Percentiles rank a stretch among this genome's conserved stretches.
These are phyloP conservation scores for Speoplatyrhinus poulsoni DNA, from an alignment of 2,113 vertebrate species.

Conservation along the genomic window DNA sequence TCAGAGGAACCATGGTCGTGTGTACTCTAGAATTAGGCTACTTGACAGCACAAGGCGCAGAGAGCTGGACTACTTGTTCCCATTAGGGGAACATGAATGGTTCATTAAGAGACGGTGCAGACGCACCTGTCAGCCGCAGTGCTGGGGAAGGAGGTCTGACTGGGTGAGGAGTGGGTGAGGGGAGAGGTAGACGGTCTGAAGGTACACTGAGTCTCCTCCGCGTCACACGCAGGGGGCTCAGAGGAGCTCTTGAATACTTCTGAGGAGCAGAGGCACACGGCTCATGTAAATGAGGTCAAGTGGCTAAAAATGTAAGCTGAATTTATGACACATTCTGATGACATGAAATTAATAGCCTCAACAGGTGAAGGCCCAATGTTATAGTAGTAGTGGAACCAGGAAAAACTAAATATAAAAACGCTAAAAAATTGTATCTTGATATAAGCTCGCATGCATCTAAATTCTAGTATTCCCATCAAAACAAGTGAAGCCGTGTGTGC, in stretches of 20 bases:
- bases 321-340: no score
- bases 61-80: neutral
- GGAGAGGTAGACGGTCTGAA: conserved; percentile 92
- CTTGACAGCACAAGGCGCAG: neutral
- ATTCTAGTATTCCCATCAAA: no score
- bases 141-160: conserved; percentile 79
- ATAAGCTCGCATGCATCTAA: no score
- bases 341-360: no score
- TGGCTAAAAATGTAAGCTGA: no score
- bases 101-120: neutral
- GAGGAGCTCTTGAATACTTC: conserved; percentile 43
- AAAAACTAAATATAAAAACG: no score
- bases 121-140: conserved; percentile 58
- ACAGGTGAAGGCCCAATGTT: no score
- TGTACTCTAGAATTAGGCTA: neutral
- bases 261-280: conserved; percentile 19
- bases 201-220: conserved; percentile 78
- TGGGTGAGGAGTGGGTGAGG: conserved; percentile 93
- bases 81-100: conserved; percentile 1
- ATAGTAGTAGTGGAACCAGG: no score
- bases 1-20: neutral
- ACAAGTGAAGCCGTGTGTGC: no score
- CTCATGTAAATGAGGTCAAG: neutral
- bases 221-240: conserved; percentile 40
- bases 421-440: no score